A percentile compares a stretch with the other conserved stretches of the same genome.
Conservation (phyloP, 2,888 invertebrate genomes). For the Tetramorium bicarinatum region DNA sequence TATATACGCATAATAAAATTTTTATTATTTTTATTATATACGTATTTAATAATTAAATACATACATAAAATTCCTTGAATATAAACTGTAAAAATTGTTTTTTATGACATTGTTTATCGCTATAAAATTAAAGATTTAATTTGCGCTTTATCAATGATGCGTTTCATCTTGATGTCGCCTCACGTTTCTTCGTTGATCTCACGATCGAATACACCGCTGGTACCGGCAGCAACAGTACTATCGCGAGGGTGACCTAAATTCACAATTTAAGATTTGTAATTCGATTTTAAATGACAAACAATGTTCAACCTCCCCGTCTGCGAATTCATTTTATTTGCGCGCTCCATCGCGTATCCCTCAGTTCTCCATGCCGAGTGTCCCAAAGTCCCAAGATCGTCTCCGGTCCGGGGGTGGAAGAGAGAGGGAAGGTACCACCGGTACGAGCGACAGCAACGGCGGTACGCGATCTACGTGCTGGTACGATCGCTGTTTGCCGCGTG, state of each 20-base stretch:
- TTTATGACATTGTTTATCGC: neutral
- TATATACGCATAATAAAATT: too few relatives aligned
- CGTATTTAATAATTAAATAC: neutral
- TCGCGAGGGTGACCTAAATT: neutral
- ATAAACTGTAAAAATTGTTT: neutral
- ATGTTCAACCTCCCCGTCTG: neutral
- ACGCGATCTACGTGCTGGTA: constrained; percentile 38
- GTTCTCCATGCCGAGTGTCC: neutral
- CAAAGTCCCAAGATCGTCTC: too few relatives aligned
- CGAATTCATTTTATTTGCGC: neutral
- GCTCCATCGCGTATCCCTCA: neutral
- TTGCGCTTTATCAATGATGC: neutral
- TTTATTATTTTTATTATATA: too few relatives aligned
- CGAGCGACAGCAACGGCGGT: constrained; percentile 5
- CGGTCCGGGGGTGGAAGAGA: too few relatives aligned
- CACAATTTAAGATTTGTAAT: neutral
- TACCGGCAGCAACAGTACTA: neutral
- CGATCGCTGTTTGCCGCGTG: constrained; percentile 73
- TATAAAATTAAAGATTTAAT: neutral
- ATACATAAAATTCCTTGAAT: neutral
- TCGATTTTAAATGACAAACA: neutral
- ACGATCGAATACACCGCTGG: neutral
- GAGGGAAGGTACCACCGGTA: neutral
- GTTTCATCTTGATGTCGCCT: neutral
- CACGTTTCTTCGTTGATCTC: neutral